A percentile compares a stretch with the other conserved stretches of the same genome.
Conservation (phyloP, 2,797 vertebrate species). For the Acomys russatus region DNA sequence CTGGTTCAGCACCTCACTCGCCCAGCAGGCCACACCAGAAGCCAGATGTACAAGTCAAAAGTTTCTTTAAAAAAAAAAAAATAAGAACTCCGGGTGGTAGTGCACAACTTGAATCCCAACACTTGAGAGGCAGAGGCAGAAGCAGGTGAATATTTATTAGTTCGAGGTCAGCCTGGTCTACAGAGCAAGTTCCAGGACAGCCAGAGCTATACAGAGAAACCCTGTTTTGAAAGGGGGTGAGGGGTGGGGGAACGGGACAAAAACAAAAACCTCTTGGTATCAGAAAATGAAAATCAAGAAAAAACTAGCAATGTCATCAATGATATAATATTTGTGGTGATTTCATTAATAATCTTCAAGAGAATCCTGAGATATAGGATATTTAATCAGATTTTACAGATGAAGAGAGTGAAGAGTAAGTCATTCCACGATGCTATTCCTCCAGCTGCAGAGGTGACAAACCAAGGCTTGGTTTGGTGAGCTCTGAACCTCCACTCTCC, state of each 20-base stretch:
- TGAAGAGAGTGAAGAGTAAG: slow-evolving; percentile 46
- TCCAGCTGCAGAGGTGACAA: slow-evolving; percentile 55
- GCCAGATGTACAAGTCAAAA: slow-evolving; percentile 61
- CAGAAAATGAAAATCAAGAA: slow-evolving; percentile 70
- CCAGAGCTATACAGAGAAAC: too few relatives aligned
- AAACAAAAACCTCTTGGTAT: neutral
- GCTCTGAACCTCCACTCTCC: neutral
- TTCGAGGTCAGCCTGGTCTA: too few relatives aligned
- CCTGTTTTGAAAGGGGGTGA: too few relatives aligned
- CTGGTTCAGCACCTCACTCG: slow-evolving; percentile 44
- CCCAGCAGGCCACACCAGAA: slow-evolving; percentile 23
- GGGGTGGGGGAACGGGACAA: too few relatives aligned
- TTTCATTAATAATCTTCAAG: slow-evolving; percentile 44
- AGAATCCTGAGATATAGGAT: neutral
- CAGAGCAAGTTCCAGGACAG: too few relatives aligned
- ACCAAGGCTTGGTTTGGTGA: neutral
- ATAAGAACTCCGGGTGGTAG: neutral
- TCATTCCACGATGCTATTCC: neutral
- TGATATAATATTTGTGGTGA: slow-evolving; percentile 10
- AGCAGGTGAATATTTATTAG: too few relatives aligned
- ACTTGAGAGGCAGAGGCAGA: too few relatives aligned
- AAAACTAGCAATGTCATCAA: neutral
- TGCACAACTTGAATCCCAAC: too few relatives aligned
- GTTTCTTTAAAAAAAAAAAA: slow-evolving; percentile 59
- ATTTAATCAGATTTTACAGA: slow-evolving; percentile 48